Evolutionary conservation across 2,888 invertebrate species (phyloP).

Genomic region (Phymatocera aterrima): DNA sequence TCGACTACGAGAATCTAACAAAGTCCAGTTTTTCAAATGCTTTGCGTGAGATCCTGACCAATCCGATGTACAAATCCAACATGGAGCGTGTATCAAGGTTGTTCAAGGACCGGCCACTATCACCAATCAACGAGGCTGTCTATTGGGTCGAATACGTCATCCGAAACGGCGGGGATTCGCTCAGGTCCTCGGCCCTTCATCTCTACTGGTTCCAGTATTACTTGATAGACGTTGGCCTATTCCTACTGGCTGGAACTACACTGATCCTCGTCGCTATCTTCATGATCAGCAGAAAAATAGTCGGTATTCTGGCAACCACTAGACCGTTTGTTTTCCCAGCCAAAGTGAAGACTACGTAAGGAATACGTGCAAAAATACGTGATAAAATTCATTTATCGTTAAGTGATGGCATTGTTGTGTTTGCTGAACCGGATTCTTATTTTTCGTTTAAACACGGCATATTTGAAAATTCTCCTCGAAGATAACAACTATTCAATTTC

Average conservation of each 20-base stretch:
- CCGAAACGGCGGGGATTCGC: conserved; percentile 49
- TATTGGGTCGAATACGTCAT: conserved; percentile 55
- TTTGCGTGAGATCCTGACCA: conserved; percentile 70
- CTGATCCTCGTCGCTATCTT: neutral
- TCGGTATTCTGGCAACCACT: neutral
- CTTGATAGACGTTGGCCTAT: conserved; percentile 49
- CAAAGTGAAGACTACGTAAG: neutral
- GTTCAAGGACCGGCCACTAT: conserved; percentile 52
- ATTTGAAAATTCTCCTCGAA: too few relatives aligned
- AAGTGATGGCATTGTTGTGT: too few relatives aligned
- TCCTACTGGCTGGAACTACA: conserved; percentile 33
- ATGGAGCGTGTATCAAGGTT: conserved; percentile 48
- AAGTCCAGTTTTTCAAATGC: conserved; percentile 71
- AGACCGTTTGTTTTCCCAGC: neutral
- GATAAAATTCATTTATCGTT: too few relatives aligned
- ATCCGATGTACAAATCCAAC: conserved; percentile 63
- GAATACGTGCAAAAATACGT: too few relatives aligned
- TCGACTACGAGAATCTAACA: conserved; percentile 72
- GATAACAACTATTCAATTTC: too few relatives aligned
- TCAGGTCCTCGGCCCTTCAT: conserved; percentile 49
- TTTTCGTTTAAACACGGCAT: too few relatives aligned
- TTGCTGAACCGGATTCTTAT: too few relatives aligned
- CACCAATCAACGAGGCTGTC: conserved; percentile 51
- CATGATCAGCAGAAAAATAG: neutral
- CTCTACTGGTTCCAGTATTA: conserved; percentile 52